These are phyloP conservation scores for Denticeps clupeoides DNA, from an alignment of 2,797 vertebrate species.

Conservation along the genomic window DNA sequence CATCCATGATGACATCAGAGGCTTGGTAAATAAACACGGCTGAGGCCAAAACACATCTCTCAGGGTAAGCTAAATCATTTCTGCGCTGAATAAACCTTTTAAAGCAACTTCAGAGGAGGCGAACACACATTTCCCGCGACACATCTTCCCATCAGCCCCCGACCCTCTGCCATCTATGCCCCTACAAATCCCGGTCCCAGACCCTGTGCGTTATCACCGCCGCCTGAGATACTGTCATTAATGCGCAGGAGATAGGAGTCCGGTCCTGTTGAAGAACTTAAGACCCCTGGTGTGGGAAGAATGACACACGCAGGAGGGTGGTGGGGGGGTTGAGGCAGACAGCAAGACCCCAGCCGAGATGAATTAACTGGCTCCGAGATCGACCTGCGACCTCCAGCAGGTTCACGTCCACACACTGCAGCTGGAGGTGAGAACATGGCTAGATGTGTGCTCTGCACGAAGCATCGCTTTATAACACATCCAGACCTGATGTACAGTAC, in stretches of 20 bases:
- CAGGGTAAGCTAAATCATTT: no score
- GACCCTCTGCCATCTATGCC: not conserved
- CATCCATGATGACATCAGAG: not conserved
- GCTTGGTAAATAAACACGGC: no score
- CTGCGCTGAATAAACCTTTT: not conserved
- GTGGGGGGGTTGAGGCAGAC: slow-evolving; percentile 45
- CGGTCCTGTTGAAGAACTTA: no score
- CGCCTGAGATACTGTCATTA: no score
- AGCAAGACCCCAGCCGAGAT: slow-evolving; percentile 21
- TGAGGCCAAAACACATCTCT: no score
- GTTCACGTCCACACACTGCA: no score
- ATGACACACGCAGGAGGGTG: slow-evolving; percentile 46
- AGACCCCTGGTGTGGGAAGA: slow-evolving; percentile 42
- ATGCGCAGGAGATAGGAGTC: no score
- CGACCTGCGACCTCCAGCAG: slow-evolving; percentile 5
- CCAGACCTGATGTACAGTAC: no score
- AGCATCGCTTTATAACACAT: no score
- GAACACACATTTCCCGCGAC: not conserved
- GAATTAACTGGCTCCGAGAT: slow-evolving; percentile 17
- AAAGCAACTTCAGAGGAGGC: not conserved
- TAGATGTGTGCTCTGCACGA: no score
- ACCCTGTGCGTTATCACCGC: not conserved
- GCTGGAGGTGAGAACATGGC: no score
- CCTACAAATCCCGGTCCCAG: not conserved
- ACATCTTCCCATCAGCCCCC: not conserved